phyloP scores from a whole-genome alignment of 92 coral and sea anemone species.

The Parazoanthus darwini region DNA sequence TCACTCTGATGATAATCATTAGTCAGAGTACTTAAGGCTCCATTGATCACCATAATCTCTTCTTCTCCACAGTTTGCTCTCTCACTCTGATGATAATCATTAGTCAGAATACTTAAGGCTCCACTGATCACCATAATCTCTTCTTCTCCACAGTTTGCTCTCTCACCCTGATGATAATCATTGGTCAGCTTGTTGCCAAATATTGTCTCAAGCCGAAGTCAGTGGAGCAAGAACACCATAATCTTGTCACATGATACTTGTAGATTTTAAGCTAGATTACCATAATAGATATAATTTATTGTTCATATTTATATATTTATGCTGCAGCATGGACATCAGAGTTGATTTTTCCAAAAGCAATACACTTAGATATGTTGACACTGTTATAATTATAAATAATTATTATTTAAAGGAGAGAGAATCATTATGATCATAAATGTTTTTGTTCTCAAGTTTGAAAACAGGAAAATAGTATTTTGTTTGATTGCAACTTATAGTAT shows the following conservation, averaged over 20 bases:
- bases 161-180: conserved; percentile 64
- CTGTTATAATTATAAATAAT: too few relatives aligned
- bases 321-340: background rate
- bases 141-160: conserved; percentile 54
- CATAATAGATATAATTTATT: background rate
- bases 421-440: too few relatives aligned
- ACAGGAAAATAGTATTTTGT: too few relatives aligned
- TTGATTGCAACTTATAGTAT: too few relatives aligned
- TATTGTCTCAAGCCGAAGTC: conserved; percentile 57
- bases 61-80: background rate
- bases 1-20: background rate
- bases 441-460: too few relatives aligned
- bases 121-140: background rate
- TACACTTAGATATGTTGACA: too few relatives aligned
- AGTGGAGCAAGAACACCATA: conserved; percentile 48
- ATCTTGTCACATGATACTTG: conserved; percentile 58
- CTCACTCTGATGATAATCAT: background rate
- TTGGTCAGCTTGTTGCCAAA: conserved; percentile 67
- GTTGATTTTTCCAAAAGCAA: background rate
- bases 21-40: background rate
- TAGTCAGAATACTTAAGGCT: background rate
- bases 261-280: background rate
- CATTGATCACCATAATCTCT: background rate
- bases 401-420: too few relatives aligned
- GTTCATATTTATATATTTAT: background rate